Base-by-base conservation (phyloP, 2,113 vertebrate species). In the Dromas ardeola region DNA sequence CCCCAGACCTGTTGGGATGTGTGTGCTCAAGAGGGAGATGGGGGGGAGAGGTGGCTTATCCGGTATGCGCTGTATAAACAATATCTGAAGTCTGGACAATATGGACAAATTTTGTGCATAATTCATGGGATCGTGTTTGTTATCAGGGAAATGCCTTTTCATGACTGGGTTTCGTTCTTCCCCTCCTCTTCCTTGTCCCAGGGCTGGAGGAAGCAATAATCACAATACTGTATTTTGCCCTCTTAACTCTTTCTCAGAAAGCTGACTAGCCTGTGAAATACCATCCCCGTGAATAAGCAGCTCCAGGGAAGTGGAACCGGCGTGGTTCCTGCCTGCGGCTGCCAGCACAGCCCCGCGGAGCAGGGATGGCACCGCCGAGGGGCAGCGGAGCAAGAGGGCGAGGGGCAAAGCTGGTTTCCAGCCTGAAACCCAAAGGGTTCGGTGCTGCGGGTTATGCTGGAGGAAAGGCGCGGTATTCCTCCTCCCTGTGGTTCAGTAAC, bases 61-160 rank as follows among this genome's bases (percentile, higher is more conserved):
- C 90, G 69, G 91, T 19, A 72, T 63, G 80, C 23, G 6, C 16
- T 97, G 86, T 34, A 29, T 67, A 96, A 98, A 97, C 96, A 97
- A 67, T 14, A 61, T 70, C 93, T 62, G 61, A 86, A 81, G 96
- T 82, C 88, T 9, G 93, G 90, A 84, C 93, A 93, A 52, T 67
- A 61, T 43, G 87, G 80, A 8, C 67, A 20, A 65, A 84, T 96
- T 93, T 27, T 73, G 96, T 81, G 91, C 94, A 65, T 95, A 94
- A 96, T 95, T 96, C 58, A 80, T 76, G 86, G 50, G 26, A 38
- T 74, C 56, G 29, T 96, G 93, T 96, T 97, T 97, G 96, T 98
- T 97, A 97, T 98, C 93, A 95, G 96, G 97, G 97, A 98, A 98
- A 97, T 98, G 96, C 96, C 97, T 98, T 97, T 95, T 92, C 22